Conservation (phyloP, 2,113 vertebrate species). For the Menidia beryllina region DNA sequence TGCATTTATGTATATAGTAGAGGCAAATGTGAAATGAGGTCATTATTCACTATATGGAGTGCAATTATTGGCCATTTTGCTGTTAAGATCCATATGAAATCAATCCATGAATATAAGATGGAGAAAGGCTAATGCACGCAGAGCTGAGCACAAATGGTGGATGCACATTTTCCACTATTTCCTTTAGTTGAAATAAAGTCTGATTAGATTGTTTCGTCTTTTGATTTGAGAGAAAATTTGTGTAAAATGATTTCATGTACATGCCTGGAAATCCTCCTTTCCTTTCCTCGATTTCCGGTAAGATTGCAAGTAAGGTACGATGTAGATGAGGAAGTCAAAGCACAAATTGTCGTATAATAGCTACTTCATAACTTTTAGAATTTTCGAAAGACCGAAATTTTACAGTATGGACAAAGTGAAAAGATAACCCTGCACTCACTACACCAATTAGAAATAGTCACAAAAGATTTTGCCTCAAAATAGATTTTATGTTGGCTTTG, state of each 20-base stretch:
- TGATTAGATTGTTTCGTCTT: not conserved
- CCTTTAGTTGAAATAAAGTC: constrained; percentile 7
- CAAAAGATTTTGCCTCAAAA: not conserved
- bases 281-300: constrained; percentile 13
- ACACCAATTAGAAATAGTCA: not conserved
- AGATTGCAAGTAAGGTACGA: not conserved
- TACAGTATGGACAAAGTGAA: not conserved
- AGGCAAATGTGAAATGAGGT: constrained; percentile 55
- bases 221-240: constrained; percentile 4
- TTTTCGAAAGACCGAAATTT: constrained; percentile 3
- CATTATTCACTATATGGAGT: constrained; percentile 56
- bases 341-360: not conserved
- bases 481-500: not conserved
- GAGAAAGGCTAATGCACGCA: not conserved
- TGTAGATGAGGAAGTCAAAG: not conserved
- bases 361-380: not conserved
- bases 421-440: not conserved
- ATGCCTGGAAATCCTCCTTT: not conserved
- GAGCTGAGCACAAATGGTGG: not conserved
- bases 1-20: constrained; percentile 58
- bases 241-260: not conserved
- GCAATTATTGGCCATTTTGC: constrained; percentile 49
- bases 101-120: constrained; percentile 21
- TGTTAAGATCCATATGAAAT: constrained; percentile 3
- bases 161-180: constrained; percentile 15